Evolutionary conservation across 2,797 vertebrate species (phyloP).

Genomic region (Apogon hyalosoma): DNA sequence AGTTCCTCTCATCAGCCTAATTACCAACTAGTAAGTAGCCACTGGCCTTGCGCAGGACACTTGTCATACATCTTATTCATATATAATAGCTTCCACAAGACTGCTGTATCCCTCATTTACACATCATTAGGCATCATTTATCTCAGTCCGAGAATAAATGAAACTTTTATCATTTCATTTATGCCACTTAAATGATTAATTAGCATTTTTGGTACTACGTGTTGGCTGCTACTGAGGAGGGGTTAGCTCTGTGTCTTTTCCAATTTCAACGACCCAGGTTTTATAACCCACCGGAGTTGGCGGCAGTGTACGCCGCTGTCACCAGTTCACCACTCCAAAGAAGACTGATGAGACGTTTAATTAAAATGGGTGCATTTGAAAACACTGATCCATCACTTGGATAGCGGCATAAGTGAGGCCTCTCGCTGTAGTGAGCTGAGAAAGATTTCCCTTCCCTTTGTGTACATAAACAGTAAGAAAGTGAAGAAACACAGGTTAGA

Average conservation of each 20-base stretch:
- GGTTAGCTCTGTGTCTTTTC: slow-evolving; percentile 15
- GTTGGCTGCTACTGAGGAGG: slow-evolving; percentile 37
- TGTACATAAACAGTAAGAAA: background rate
- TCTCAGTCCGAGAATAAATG: slow-evolving; percentile 49
- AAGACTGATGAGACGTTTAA: slow-evolving; percentile 61
- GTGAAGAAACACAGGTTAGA: background rate
- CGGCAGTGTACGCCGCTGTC: slow-evolving; percentile 14
- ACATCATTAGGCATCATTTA: slow-evolving; percentile 67
- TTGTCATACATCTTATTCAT: slow-evolving; percentile 71
- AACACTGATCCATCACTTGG: slow-evolving; percentile 48
- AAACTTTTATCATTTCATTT: slow-evolving; percentile 58
- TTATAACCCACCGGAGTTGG: slow-evolving; percentile 37
- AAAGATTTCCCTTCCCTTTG: background rate
- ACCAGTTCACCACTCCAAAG: slow-evolving; percentile 13
- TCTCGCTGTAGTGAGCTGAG: background rate
- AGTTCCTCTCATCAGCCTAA: slow-evolving; percentile 66
- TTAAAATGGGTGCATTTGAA: slow-evolving; percentile 57
- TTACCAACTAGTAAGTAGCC: slow-evolving; percentile 74
- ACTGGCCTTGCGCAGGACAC: slow-evolving; percentile 62
- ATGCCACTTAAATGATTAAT: slow-evolving; percentile 64
- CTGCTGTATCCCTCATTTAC: slow-evolving; percentile 68
- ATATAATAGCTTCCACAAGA: slow-evolving; percentile 69
- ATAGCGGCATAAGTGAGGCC: slow-evolving; percentile 22
- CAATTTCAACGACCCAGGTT: slow-evolving; percentile 31
- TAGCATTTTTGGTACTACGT: slow-evolving; percentile 43